Evolutionary conservation across 1,140 invertebrate species (phyloP).

Genomic region (Trachelipus rathkii): DNA sequence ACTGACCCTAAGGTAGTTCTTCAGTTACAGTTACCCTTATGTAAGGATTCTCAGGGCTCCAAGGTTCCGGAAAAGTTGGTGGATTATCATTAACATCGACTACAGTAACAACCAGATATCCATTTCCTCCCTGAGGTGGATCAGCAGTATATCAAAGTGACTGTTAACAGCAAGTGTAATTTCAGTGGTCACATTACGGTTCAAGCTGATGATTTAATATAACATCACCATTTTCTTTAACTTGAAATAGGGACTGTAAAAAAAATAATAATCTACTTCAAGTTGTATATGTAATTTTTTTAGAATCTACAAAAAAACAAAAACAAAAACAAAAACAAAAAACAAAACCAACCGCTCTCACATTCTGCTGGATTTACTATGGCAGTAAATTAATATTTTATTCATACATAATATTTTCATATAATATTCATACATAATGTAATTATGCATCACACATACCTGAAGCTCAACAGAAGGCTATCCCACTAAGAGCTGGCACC

Average conservation of each 20-base stretch:
- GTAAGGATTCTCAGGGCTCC: constrained; percentile 66
- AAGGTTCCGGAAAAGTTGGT: constrained; percentile 64
- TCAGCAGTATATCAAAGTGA: constrained; percentile 74
- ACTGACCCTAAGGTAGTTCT: constrained; percentile 76
- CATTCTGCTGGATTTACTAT: no score
- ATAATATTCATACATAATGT: no score
- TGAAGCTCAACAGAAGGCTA: constrained; percentile 23
- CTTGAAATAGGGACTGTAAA: constrained; percentile 67
- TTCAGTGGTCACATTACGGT: constrained; percentile 66
- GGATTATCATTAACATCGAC: constrained; percentile 70
- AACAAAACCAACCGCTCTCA: no score
- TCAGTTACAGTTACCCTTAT: constrained; percentile 66
- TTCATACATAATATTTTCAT: no score
- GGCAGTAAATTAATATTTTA: no score
- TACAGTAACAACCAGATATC: constrained; percentile 76
- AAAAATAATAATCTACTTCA: neutral
- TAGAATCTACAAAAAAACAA: no score
- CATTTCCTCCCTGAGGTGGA: constrained; percentile 67
- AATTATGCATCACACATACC: no score
- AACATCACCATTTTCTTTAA: constrained; percentile 69
- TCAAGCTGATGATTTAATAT: constrained; percentile 61
- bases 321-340: no score
- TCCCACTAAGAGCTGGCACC: constrained; percentile 53
- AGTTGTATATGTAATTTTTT: no score
- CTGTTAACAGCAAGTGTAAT: constrained; percentile 69